Base-by-base conservation (phyloP, 1,140 invertebrate species). In the Cherax destructor region DNA sequence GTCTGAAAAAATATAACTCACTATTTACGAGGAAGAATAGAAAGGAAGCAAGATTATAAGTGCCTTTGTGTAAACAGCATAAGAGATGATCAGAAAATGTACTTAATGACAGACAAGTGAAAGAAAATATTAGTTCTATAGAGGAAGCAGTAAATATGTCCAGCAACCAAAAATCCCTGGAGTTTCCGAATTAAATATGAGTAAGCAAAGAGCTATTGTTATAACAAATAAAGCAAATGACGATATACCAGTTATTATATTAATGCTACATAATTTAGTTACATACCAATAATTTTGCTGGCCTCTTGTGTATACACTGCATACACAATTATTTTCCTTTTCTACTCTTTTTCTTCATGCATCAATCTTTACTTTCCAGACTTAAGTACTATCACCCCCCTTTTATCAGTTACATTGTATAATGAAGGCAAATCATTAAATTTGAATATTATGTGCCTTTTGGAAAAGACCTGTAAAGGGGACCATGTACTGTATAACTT, bases 271-370 rank as follows among this genome's bases (percentile, higher is more conserved):
- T 74, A 74, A 74, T 74, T 74, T 21, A 65, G 21, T 65, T 74
- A 74, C 69, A 74, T 74, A 74, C 69, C 69, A 74, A 74, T 30
- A 74, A 74, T 74, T 74, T 74, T 74, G 69, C 24, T 74, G 69
- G 69, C 69, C 69, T 74, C n/a, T 74, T 74, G 30, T 30, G 21
- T 21, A 30, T 30, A 74, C 69, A 74, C 30, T 74, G 24, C n/a
- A 74, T 21, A 74, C 24, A 24, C 24, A 74, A 30, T 30, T 7
- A 24, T 30, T 74, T 30, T 74, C 69, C 69, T 21, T 74, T 74
- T 30, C 4, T 30, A 74, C n/a, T 74, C 30, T 41, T 41, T 41
- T 41, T 41, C 30, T 74, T 74, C 24, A 30, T 30, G 69, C 24
- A 30, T 30, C 16, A 30, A 30, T 69, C 24, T 74, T 24, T 30